Conservation (phyloP, 2,797 vertebrate genomes). For the Lindbergichthys nudifrons region DNA sequence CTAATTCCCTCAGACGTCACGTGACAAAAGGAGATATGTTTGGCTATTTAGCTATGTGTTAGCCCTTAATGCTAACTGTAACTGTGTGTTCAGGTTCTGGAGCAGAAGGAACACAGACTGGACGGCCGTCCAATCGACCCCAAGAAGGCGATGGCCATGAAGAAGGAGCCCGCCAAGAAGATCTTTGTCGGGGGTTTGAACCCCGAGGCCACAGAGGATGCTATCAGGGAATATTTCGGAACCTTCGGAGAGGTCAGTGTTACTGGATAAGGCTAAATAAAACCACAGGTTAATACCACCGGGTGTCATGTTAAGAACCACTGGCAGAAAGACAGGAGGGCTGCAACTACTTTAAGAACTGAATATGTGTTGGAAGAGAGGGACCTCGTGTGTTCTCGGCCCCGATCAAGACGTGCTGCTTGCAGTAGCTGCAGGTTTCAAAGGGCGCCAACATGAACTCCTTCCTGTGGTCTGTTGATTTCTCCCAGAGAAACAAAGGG, state of each 20-base stretch:
- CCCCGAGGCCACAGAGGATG: conserved; percentile 96
- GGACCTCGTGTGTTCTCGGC: conserved; percentile 62
- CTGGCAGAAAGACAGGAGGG: no score
- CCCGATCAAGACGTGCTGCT: conserved; percentile 90
- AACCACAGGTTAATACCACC: no score
- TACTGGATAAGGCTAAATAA: no score
- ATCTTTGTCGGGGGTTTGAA: conserved; percentile 98
- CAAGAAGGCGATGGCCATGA: conserved; percentile 99
- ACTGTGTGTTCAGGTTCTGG: conserved; percentile 87
- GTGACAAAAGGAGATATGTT: no score
- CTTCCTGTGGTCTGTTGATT: conserved; percentile 92
- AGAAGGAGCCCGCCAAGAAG: conserved; percentile 97
- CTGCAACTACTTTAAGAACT: no score
- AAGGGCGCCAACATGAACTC: conserved; percentile 89
- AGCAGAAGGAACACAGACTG: conserved; percentile 95
- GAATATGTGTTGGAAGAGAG: no score
- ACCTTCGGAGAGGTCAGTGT: conserved; percentile 92
- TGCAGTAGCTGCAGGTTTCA: conserved; percentile 92
- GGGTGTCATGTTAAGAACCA: no score
- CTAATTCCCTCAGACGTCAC: no score
- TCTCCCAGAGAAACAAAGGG: conserved; percentile 73
- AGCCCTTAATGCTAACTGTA: not conserved
- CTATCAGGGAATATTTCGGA: conserved; percentile 95
- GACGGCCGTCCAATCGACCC: conserved; percentile 97
- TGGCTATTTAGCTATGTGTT: not conserved